A percentile compares a stretch with the other conserved stretches of the same genome.
These are phyloP conservation scores for Coregonus ussuriensis DNA, from an alignment of 2,797 vertebrate genomes.

Conservation along the genomic window DNA sequence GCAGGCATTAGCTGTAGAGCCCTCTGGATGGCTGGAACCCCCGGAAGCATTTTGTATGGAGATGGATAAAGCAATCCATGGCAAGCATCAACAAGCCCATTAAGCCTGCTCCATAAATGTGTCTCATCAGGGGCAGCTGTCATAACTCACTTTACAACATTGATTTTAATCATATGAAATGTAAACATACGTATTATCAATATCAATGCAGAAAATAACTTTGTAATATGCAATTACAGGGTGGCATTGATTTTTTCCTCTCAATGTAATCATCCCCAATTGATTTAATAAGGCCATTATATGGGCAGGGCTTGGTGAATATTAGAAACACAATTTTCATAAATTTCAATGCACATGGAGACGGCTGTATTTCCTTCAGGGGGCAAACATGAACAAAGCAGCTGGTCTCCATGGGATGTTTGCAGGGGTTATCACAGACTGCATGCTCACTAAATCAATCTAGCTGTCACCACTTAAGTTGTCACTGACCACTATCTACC, in stretches of 20 bases:
- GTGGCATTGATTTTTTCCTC: slow-evolving; percentile 86
- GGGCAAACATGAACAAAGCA: slow-evolving; percentile 64
- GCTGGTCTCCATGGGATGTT: slow-evolving; percentile 10
- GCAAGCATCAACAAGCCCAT: slow-evolving; percentile 80
- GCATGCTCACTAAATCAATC: slow-evolving; percentile 57
- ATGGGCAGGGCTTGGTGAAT: slow-evolving; percentile 83
- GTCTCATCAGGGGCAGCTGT: slow-evolving; percentile 75
- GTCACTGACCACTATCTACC: slow-evolving; percentile 51
- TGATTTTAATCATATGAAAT: slow-evolving; percentile 90
- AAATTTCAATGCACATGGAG: slow-evolving; percentile 82
- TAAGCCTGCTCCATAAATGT: slow-evolving; percentile 77
- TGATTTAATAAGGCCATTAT: slow-evolving; percentile 94
- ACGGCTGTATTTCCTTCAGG: slow-evolving; percentile 68
- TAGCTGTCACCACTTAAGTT: slow-evolving; percentile 65
- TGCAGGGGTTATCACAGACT: slow-evolving; percentile 33
- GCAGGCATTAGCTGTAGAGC: slow-evolving; percentile 6
- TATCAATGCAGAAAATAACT: slow-evolving; percentile 90
- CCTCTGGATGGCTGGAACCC: background rate
- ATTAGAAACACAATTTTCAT: slow-evolving; percentile 89
- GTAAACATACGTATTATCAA: slow-evolving; percentile 96
- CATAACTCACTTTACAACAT: slow-evolving; percentile 84
- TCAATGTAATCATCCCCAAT: slow-evolving; percentile 85
- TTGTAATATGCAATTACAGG: slow-evolving; percentile 95
- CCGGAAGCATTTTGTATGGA: slow-evolving; percentile 44
- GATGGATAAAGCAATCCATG: slow-evolving; percentile 75